These are phyloP conservation scores for Camponotus fellah DNA, from an alignment of 2,888 invertebrate genomes.

Conservation along the genomic window DNA sequence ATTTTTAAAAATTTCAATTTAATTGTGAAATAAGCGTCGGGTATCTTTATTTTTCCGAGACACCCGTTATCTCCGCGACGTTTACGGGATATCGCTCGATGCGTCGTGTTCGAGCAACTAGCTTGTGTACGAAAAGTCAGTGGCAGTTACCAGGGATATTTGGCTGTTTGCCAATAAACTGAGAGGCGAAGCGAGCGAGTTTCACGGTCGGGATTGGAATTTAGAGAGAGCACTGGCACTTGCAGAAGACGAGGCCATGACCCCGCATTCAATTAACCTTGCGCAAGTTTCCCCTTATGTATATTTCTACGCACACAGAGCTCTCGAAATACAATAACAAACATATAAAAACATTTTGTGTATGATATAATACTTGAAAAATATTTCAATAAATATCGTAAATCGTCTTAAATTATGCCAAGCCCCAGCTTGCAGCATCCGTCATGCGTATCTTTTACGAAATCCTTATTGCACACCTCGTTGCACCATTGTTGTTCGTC, in stretches of 20 bases:
- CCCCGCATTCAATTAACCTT: background rate
- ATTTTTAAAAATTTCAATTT: background rate
- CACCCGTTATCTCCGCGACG: background rate
- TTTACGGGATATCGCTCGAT: conserved; percentile 37
- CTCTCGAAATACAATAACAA: background rate
- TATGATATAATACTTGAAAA: background rate
- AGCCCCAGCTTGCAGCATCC: background rate
- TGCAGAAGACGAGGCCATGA: background rate
- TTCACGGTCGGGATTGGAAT: conserved; percentile 74
- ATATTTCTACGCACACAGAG: background rate
- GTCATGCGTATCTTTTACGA: conserved; percentile 31
- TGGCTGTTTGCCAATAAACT: conserved; percentile 66
- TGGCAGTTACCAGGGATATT: conserved; percentile 63
- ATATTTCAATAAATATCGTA: background rate
- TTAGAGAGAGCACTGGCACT: conserved; percentile 40
- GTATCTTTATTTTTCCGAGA: background rate
- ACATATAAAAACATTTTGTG: background rate
- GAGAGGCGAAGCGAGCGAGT: conserved; percentile 65
- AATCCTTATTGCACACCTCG: background rate
- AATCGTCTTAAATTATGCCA: background rate
- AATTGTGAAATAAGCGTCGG: background rate
- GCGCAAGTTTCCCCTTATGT: conserved; percentile 6
- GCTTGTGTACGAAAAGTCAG: conserved; percentile 23
- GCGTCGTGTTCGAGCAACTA: conserved; percentile 61
- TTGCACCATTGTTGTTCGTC: conserved; percentile 9